phyloP scores from a whole-genome alignment of 2,888 invertebrate genomes.

The Rhagophthalmus giganteus region DNA sequence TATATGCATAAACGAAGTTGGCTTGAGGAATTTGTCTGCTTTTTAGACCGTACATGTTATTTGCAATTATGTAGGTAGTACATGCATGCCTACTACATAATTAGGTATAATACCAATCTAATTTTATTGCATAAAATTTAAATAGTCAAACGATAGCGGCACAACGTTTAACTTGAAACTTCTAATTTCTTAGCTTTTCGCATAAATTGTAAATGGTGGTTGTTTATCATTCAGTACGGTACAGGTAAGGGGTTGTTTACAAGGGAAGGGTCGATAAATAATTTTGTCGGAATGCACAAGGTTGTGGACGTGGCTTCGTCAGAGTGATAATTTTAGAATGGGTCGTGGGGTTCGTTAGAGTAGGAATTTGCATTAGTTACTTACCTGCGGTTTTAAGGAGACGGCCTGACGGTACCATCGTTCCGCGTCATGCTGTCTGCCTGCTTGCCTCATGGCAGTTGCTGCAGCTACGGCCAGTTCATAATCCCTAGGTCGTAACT shows the following conservation, averaged over 20 bases:
- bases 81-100: no score
- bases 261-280: slow-evolving; percentile 11
- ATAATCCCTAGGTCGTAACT: slow-evolving; percentile 77
- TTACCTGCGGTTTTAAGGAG: slow-evolving; percentile 54
- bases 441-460: slow-evolving; percentile 81
- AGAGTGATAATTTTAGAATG: slow-evolving; percentile 4
- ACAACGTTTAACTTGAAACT: background rate
- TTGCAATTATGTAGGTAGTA: no score
- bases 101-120: no score
- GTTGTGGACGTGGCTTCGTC: slow-evolving; percentile 7
- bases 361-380: slow-evolving; percentile 14
- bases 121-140: no score
- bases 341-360: slow-evolving; percentile 2
- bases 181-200: background rate
- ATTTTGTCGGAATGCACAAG: slow-evolving; percentile 14
- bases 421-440: slow-evolving; percentile 81
- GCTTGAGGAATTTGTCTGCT: no score
- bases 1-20: no score
- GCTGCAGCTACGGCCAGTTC: slow-evolving; percentile 86
- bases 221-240: slow-evolving; percentile 4
- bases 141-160: no score
- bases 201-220: background rate
- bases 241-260: slow-evolving; percentile 2
- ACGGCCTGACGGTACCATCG: slow-evolving; percentile 78
- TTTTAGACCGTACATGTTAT: no score